Evolutionary conservation across 1,140 invertebrate species (phyloP).

Genomic region (Brachionus calyciflorus): DNA sequence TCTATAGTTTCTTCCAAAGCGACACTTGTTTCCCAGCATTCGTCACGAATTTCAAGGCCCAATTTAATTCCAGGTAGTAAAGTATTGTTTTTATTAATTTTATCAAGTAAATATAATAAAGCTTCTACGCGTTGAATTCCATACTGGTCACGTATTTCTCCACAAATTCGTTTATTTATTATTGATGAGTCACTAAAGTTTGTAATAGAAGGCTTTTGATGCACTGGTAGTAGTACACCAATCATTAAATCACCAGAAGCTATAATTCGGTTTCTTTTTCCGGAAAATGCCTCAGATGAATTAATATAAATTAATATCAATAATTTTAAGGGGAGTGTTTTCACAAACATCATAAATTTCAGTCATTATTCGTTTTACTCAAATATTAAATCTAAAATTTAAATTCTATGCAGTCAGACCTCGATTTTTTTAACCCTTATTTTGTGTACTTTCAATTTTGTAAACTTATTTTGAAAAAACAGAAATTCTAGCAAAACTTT

Average conservation of each 20-base stretch:
- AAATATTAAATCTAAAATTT: too few species aligned
- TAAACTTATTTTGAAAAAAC: too few species aligned
- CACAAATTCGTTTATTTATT: conserved; percentile 52
- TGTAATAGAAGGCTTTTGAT: conserved; percentile 67
- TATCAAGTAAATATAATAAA: conserved; percentile 65
- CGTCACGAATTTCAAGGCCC: conserved; percentile 75
- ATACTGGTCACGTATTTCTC: conserved; percentile 68
- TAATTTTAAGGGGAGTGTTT: too few species aligned
- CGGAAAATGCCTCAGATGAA: neutral
- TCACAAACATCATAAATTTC: too few species aligned
- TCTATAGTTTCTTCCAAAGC: conserved; percentile 75
- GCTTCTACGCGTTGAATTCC: conserved; percentile 75
- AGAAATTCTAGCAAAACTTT: too few species aligned
- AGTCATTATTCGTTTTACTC: too few species aligned
- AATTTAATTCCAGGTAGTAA: conserved; percentile 67
- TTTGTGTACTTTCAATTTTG: too few species aligned
- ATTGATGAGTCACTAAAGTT: conserved; percentile 50
- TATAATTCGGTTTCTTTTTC: conserved; percentile 58
- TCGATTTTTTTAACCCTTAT: too few species aligned
- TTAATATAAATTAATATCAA: too few species aligned
- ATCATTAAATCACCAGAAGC: conserved; percentile 70
- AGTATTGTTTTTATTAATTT: conserved; percentile 58
- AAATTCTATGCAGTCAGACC: too few species aligned
- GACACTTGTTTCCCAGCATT: conserved; percentile 75
- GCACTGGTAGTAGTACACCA: conserved; percentile 72